Conservation (phyloP, 2,888 invertebrate genomes). For the Rhagonycha lutea region DNA sequence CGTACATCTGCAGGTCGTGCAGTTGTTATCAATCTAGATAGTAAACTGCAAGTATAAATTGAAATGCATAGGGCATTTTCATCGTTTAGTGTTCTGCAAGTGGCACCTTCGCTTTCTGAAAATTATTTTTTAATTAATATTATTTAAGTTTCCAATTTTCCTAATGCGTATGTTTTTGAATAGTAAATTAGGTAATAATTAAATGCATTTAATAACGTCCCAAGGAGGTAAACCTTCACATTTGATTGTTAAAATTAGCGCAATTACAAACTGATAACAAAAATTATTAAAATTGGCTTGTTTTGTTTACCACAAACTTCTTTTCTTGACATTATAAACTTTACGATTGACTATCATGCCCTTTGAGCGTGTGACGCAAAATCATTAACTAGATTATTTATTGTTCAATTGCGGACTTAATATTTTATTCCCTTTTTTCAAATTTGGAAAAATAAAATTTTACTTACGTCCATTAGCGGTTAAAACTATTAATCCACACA, state of each 20-base stretch:
- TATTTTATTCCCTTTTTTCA: neutral
- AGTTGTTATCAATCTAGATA: constrained; percentile 48
- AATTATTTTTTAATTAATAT: neutral
- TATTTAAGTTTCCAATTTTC: neutral
- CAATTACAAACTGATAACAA: neutral
- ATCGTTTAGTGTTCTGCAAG: constrained; percentile 53
- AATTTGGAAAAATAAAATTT: neutral
- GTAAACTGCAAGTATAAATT: constrained; percentile 52
- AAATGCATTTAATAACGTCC: neutral
- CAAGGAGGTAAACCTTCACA: neutral
- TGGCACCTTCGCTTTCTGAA: neutral
- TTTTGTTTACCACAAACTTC: neutral
- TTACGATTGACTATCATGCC: neutral
- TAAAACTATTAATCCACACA: neutral
- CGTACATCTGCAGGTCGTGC: neutral
- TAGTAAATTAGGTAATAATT: too few species aligned
- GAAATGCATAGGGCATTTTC: constrained; percentile 52
- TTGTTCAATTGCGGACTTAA: neutral
- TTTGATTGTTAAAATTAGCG: neutral
- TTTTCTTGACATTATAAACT: neutral
- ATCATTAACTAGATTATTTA: neutral
- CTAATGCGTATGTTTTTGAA: neutral
- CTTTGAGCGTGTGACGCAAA: neutral
- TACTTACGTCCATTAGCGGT: constrained; percentile 17
- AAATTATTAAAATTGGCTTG: neutral